Evolutionary conservation across 2,113 vertebrate genomes (phyloP).

Genomic region (Cinclus cinclus): DNA sequence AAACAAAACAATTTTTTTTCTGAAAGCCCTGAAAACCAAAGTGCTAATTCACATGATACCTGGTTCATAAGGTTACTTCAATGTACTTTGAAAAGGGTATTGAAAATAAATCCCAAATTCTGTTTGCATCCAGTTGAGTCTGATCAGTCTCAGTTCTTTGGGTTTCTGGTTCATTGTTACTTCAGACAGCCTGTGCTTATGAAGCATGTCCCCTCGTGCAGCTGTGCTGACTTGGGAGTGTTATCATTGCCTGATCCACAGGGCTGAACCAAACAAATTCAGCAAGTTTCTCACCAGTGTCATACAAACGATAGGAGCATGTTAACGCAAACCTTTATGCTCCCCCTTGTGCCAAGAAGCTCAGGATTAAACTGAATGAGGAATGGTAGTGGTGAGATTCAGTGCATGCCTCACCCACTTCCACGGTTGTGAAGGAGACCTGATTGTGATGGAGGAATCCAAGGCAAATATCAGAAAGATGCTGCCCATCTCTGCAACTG

Average conservation of each 20-base stretch:
- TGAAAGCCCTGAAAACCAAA: not conserved
- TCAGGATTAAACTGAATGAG: not conserved
- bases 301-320: accelerated
- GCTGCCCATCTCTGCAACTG: not conserved
- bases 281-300: not conserved
- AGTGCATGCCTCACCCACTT: not conserved
- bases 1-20: not conserved
- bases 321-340: not conserved
- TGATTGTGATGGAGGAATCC: not conserved
- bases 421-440: not conserved
- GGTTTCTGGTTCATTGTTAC: not conserved
- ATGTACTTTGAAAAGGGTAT: not conserved
- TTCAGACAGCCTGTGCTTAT: not conserved
- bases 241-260: not conserved
- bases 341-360: not conserved
- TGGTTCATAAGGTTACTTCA: not conserved
- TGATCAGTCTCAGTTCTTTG: not conserved
- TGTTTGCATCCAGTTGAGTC: not conserved
- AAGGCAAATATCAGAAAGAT: not conserved
- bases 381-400: not conserved
- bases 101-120: not conserved
- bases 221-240: not conserved
- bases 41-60: not conserved
- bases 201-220: not conserved
- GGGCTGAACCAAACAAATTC: not conserved